Base-by-base conservation (phyloP, 1,140 invertebrate species). In the Trichonephila clavipes region DNA sequence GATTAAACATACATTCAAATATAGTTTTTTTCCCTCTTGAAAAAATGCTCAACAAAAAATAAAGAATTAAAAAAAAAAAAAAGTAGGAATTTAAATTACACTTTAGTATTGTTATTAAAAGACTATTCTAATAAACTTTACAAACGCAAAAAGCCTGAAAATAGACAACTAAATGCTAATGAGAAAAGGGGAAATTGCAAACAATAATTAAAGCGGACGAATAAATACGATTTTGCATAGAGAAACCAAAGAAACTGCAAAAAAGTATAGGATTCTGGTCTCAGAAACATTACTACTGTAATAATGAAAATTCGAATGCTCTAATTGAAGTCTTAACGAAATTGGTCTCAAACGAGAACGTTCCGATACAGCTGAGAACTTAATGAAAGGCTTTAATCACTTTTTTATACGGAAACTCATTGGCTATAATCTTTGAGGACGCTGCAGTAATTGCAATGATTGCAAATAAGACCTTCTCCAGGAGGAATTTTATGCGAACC, bases 291-390 rank as follows among this genome's bases (percentile, higher is more conserved):
- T 34, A 18, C 19, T 34, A 21, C 66, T 24, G 40, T 14, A 82
- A 82, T 82, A 82, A 82, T 82, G 40, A 28, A 82, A 82, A 82
- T 82, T 82, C 77, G 34, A 82, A 82, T 82, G 77, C 77, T 19
- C 77, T 82, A 82, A 82, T 82, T 82, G 77, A 82, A 82, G 77
- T 40, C 77, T 21, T 28, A 40, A 28, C 28, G 77, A 82, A 82
- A 14, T 51, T 82, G 34, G 44, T 82, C 77, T 18, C 77, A 51
- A 82, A 82, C 18, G 77, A 82, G 77, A 51, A 10, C 2, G 34
- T 28, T 82, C 77, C 40, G 34, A 7, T 82, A 28, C 77, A 82
- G 77, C 77, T 82, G 77, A 16, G 21, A 12, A 82, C 34, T 82
- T 82, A 82, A 82, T 82, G 77, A 82, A 82, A 82, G 14, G 21